These are phyloP conservation scores for Patella ulyssiponensis DNA, from an alignment of 2,888 invertebrate genomes.

Conservation along the genomic window DNA sequence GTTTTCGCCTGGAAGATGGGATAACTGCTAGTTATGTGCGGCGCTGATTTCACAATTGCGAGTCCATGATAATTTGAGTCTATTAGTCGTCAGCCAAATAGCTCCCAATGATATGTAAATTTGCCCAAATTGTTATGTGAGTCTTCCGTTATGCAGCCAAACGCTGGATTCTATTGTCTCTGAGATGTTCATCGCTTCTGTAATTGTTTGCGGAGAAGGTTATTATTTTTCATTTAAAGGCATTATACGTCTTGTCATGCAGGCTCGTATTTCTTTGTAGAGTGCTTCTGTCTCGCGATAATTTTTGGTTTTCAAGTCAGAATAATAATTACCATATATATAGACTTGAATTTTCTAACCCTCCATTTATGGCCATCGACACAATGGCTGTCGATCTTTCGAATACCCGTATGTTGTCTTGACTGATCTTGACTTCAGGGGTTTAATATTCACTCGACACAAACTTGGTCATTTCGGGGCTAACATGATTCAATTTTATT, in stretches of 20 bases:
- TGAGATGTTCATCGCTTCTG: conserved; percentile 6
- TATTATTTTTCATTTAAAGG: conserved; percentile 2
- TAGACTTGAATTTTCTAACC: not conserved
- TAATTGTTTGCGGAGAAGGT: conserved; percentile 5
- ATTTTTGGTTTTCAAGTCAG: not conserved
- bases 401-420: too few relatives aligned
- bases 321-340: conserved; percentile 3
- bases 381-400: too few relatives aligned
- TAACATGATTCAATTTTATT: too few relatives aligned
- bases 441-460: too few relatives aligned
- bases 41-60: conserved; percentile 30
- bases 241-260: not conserved
- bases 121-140: conserved; percentile 11
- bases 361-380: not conserved
- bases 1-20: conserved; percentile 11
- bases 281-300: not conserved
- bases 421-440: too few relatives aligned
- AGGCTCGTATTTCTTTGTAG: conserved; percentile 6
- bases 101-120: conserved; percentile 28
- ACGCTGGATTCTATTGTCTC: conserved; percentile 7
- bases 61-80: conserved; percentile 25
- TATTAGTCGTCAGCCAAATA: conserved; percentile 23
- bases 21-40: conserved; percentile 10
- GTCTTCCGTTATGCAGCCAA: conserved; percentile 13
- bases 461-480: too few relatives aligned